Percentiles rank a stretch among this genome's conserved stretches.
phyloP scores from a whole-genome alignment of 2,113 vertebrate species.

The Siniperca knerii region DNA sequence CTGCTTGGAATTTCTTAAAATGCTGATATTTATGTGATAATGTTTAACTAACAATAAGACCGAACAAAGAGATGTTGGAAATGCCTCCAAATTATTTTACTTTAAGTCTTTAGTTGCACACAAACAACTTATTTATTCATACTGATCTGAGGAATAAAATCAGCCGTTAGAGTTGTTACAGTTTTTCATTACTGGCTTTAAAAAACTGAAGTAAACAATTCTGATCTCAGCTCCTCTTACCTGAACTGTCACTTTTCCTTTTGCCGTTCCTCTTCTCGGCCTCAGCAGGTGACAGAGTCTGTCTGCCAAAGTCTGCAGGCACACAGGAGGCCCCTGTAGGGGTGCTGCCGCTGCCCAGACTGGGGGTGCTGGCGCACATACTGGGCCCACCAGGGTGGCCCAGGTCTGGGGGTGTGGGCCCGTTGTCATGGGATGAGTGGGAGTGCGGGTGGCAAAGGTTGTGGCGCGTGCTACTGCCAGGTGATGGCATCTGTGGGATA shows the following conservation, averaged over 20 bases:
- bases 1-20: slow-evolving; percentile 32
- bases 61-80: slow-evolving; percentile 19
- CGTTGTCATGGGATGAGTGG: slow-evolving; percentile 81
- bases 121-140: neutral
- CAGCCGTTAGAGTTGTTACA: neutral
- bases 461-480: slow-evolving; percentile 83
- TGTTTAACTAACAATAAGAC: slow-evolving; percentile 29
- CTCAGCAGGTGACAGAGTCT: slow-evolving; percentile 93
- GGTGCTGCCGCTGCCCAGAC: slow-evolving; percentile 88
- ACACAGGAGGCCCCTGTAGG: slow-evolving; percentile 91
- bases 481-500: slow-evolving; percentile 83
- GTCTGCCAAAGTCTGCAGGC: slow-evolving; percentile 94
- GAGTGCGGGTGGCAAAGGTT: slow-evolving; percentile 90
- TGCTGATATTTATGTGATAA: slow-evolving; percentile 28
- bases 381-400: slow-evolving; percentile 90
- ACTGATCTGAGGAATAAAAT: neutral
- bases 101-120: neutral
- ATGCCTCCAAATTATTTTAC: neutral
- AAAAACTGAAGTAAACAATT: neutral
- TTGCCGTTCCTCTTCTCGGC: slow-evolving; percentile 94
- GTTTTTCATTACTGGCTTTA: neutral
- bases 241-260: slow-evolving; percentile 97
- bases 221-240: slow-evolving; percentile 79
- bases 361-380: slow-evolving; percentile 92
- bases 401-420: slow-evolving; percentile 89